Evolutionary conservation across 1,140 invertebrate genomes (phyloP), one percentile per base, ranked within the genome.

Genomic region (Drosophila hydei): DNA sequence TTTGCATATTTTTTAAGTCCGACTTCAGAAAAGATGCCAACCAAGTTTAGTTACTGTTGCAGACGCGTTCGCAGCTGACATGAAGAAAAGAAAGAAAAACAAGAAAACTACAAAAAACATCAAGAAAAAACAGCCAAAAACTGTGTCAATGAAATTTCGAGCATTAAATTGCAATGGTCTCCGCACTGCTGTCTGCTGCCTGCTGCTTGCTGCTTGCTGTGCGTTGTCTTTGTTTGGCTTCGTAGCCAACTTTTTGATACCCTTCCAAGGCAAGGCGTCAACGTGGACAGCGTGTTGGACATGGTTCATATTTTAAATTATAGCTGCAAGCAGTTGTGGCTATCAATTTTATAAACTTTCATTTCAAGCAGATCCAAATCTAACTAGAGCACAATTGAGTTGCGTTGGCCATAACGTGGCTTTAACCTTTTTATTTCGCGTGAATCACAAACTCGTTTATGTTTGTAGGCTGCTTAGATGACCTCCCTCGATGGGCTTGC

Each of bases 141-240:
- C 23, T 87, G 83, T 87, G 83, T 87, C 81, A 87, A 87, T 87
- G 81, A 88, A 88, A 83, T 88, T 78, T 75, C 68, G 62, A 77
- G 77, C 69, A 70, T 56, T 64, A 68, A 62, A 78, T 65, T 88
- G 75, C 83, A 88, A 80, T 87, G 60, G 77, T 48, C 50, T 61
- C 47, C 50, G 64, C 47, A 67, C 51, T 60, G 62, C 23, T 27
- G 30, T 11, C 16, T 12, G 58, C 52, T n/a, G 27, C 7, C 7
- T 6, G 27, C 8, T n/a, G n/a, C n/a, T n/a, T n/a, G n/a, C n/a
- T n/a, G n/a, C n/a, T n/a, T n/a, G n/a, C 14, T 45, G 11, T 45
- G 30, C 21, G n/a, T 19, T 45, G 21, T 54, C 30, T 33, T 30
- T 8, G 27, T 36, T 33, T 21, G 12, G 16, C 40, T 50, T 7